A percentile compares a stretch with the other conserved stretches of the same genome.
phyloP scores from a whole-genome alignment of 2,888 invertebrate genomes.

The Sphaeridia pumilis region DNA sequence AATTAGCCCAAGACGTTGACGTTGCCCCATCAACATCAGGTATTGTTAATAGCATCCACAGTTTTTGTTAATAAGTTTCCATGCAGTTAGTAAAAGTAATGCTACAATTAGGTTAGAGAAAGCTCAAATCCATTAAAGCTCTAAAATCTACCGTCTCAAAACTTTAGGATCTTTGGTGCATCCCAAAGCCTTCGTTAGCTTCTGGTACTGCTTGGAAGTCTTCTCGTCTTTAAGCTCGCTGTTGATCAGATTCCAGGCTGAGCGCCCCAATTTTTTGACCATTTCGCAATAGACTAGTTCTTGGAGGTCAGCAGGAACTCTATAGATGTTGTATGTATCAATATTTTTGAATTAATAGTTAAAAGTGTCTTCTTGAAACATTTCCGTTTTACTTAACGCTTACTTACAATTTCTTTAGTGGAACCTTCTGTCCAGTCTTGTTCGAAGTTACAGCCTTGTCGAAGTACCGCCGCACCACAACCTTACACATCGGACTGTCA shows the following conservation, averaged over 20 bases:
- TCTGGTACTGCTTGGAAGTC: neutral
- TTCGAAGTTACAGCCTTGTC: too few relatives aligned
- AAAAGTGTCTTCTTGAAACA: too few relatives aligned
- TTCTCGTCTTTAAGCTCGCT: neutral
- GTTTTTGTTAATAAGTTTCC: too few relatives aligned
- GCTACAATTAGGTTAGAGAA: too few relatives aligned
- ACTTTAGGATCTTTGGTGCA: neutral
- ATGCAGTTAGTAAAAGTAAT: too few relatives aligned
- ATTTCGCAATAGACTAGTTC: constrained; percentile 11
- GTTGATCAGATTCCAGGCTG: constrained; percentile 1
- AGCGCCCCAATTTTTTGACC: neutral
- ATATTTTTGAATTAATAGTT: too few relatives aligned
- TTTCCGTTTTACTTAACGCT: neutral
- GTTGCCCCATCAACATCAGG: too few relatives aligned
- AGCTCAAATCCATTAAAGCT: too few relatives aligned
- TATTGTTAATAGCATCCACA: too few relatives aligned
- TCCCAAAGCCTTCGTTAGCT: constrained; percentile 1
- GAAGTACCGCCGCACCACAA: neutral
- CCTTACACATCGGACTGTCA: neutral
- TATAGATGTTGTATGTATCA: too few relatives aligned
- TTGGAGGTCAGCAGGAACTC: constrained; percentile 6
- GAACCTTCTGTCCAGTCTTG: neutral
- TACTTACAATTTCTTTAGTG: neutral
- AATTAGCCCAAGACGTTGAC: too few relatives aligned
- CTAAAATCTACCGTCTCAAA: neutral